phyloP scores from a whole-genome alignment of 2,888 invertebrate species.

The Dasypogon diadema region DNA sequence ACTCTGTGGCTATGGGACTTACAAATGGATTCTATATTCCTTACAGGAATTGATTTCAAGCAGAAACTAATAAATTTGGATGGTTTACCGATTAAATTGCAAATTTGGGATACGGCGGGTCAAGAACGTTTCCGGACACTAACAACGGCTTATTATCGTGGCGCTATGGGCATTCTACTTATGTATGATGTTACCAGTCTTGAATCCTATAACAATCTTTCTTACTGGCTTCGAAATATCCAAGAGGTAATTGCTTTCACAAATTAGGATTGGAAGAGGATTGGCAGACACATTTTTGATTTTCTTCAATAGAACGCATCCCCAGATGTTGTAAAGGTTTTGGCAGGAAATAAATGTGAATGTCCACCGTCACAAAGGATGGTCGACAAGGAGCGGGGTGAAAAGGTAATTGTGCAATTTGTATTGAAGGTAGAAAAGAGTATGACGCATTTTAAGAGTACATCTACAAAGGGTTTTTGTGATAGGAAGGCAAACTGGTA shows the following conservation, averaged over 20 bases:
- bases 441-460: no score
- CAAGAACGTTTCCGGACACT: slow-evolving; percentile 75
- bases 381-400: slow-evolving; percentile 82
- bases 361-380: slow-evolving; percentile 79
- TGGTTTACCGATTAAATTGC: slow-evolving; percentile 82
- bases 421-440: background rate
- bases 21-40: background rate
- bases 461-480: background rate
- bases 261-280: no score
- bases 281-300: no score
- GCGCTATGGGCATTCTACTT: slow-evolving; percentile 90
- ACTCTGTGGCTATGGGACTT: background rate
- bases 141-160: slow-evolving; percentile 89
- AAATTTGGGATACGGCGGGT: slow-evolving; percentile 88
- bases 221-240: slow-evolving; percentile 91
- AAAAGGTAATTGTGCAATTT: slow-evolving; percentile 74
- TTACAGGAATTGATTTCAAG: slow-evolving; percentile 88
- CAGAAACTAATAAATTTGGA: slow-evolving; percentile 90
- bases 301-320: slow-evolving; percentile 78
- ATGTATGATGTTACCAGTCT: slow-evolving; percentile 92
- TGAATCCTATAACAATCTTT: slow-evolving; percentile 90
- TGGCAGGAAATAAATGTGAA: slow-evolving; percentile 89
- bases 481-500: background rate
- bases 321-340: slow-evolving; percentile 86
- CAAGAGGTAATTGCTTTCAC: slow-evolving; percentile 81